phyloP scores from a whole-genome alignment of 2,113 vertebrate genomes.

The Ochotona princeps region DNA sequence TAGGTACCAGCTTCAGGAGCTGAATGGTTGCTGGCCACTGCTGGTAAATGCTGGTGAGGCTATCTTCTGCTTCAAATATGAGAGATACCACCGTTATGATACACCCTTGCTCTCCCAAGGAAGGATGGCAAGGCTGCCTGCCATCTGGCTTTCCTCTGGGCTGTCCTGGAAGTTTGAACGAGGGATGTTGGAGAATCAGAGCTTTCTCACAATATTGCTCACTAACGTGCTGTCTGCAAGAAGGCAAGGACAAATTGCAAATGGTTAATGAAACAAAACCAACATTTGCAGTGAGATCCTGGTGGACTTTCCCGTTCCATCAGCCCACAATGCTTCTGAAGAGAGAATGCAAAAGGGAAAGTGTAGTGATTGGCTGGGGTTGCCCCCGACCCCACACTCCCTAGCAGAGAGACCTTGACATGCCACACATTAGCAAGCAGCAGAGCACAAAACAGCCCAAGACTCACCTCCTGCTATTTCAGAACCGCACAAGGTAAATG shows the following conservation, averaged over 20 bases:
- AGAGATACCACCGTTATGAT: background rate
- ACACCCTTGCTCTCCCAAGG: background rate
- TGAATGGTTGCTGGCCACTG: constrained; percentile 5
- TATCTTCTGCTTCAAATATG: background rate
- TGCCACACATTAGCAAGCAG: background rate
- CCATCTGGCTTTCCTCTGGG: background rate
- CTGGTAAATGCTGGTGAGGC: background rate
- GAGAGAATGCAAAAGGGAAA: background rate
- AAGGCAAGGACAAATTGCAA: background rate
- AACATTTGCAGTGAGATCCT: background rate
- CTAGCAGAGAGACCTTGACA: background rate
- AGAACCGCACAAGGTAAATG: background rate
- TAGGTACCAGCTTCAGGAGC: background rate
- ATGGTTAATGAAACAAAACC: background rate
- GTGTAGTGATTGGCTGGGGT: accelerated
- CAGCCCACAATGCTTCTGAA: background rate
- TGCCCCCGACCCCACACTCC: background rate
- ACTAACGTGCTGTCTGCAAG: background rate
- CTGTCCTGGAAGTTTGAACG: background rate
- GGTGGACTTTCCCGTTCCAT: background rate
- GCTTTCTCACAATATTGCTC: background rate
- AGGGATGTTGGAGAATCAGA: background rate
- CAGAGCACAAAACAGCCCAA: background rate
- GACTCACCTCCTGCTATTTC: constrained; percentile 10
- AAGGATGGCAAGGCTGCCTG: background rate